Conservation (phyloP, 2,888 invertebrate species). For the Maniola hyperantus region DNA sequence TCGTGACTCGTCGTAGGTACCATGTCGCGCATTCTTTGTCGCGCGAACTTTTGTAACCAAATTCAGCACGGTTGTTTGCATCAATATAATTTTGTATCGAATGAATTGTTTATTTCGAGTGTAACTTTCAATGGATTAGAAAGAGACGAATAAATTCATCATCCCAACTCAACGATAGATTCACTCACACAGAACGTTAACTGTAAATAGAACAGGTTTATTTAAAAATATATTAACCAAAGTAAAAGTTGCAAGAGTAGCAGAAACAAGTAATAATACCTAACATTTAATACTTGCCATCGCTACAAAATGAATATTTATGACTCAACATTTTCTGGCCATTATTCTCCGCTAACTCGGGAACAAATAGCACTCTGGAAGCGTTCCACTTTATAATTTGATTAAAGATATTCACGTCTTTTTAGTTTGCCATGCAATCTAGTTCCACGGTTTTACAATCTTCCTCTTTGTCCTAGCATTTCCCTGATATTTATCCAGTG, state of each 20-base stretch:
- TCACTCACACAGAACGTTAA: no score
- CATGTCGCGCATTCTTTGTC: no score
- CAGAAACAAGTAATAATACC: constrained; percentile 30
- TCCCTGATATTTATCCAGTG: background rate
- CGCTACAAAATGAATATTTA: constrained; percentile 35
- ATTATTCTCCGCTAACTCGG: constrained; percentile 35
- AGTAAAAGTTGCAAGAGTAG: constrained; percentile 6
- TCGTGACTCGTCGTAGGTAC: no score
- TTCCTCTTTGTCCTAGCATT: background rate
- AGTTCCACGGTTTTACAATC: background rate
- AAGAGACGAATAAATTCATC: no score
- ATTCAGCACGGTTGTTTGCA: no score
- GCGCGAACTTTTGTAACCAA: no score
- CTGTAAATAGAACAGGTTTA: no score
- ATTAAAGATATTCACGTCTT: constrained; percentile 33
- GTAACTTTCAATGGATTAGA: no score
- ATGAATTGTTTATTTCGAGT: no score
- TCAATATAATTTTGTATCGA: no score
- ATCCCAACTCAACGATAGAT: no score
- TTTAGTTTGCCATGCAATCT: constrained; percentile 25
- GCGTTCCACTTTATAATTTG: constrained; percentile 31
- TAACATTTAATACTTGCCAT: constrained; percentile 35
- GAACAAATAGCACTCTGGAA: constrained; percentile 35
- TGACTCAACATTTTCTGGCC: constrained; percentile 28
- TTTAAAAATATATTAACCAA: background rate